These are phyloP conservation scores for Merodon equestris DNA, from an alignment of 2,888 invertebrate species.

Conservation along the genomic window DNA sequence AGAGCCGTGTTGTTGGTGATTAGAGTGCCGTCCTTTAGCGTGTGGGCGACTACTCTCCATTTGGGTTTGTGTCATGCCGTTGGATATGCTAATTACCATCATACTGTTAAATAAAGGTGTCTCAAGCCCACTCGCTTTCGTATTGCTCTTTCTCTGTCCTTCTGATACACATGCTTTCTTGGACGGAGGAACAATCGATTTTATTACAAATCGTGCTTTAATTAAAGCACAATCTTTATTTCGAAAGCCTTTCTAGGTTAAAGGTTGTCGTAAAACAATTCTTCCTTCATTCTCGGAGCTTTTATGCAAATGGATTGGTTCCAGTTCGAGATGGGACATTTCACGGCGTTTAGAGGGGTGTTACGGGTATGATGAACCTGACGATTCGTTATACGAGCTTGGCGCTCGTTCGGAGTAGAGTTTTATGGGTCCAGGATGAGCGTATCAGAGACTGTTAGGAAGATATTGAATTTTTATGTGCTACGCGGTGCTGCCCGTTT, in stretches of 20 bases:
- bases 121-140: constrained; percentile 14
- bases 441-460: too few relatives aligned
- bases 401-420: constrained; percentile 19
- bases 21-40: constrained; percentile 14
- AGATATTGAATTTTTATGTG: too few relatives aligned
- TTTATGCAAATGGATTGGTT: constrained; percentile 40
- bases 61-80: constrained; percentile 56
- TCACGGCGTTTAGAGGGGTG: constrained; percentile 39
- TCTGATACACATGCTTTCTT: constrained; percentile 9
- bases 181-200: constrained; percentile 44
- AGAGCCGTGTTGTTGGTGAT: constrained; percentile 25
- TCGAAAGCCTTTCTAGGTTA: constrained; percentile 13
- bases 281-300: neutral
- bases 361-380: constrained; percentile 52
- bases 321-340: constrained; percentile 37
- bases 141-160: neutral
- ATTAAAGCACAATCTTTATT: constrained; percentile 47
- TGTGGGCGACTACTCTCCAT: constrained; percentile 25
- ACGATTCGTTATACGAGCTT: constrained; percentile 47
- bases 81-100: constrained; percentile 61
- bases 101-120: constrained; percentile 49
- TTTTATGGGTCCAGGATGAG: too few relatives aligned
- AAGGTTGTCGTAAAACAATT: neutral
- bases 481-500: too few relatives aligned
- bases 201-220: constrained; percentile 45